A percentile compares a stretch with the other conserved stretches of the same genome.
phyloP scores from a whole-genome alignment of 1,140 invertebrate species.

The Diabrotica virgifera region DNA sequence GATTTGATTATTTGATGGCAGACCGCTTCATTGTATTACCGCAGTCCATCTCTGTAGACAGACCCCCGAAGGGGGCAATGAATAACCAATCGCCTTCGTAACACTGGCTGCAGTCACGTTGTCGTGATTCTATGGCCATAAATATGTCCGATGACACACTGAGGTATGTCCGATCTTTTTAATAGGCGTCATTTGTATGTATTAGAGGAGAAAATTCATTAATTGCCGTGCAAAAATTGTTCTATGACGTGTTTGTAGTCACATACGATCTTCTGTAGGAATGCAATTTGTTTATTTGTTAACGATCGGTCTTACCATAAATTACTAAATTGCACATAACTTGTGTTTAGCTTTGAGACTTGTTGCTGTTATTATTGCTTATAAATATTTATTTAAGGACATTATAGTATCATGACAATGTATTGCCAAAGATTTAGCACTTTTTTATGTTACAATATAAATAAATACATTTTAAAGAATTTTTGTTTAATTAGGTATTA shows the following conservation, averaged over 20 bases:
- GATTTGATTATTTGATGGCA: too few species aligned
- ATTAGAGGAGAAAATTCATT: neutral
- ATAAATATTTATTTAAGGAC: too few species aligned
- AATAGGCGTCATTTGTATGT: slow-evolving; percentile 2
- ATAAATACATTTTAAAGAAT: too few species aligned
- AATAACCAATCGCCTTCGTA: neutral
- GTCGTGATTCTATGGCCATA: neutral
- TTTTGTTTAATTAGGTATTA: too few species aligned
- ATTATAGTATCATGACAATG: too few species aligned
- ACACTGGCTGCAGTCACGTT: neutral
- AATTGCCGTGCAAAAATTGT: neutral
- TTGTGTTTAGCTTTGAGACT: too few species aligned
- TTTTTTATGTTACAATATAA: too few species aligned
- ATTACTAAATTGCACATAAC: too few species aligned
- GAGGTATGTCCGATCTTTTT: neutral
- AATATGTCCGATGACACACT: slow-evolving; percentile 1
- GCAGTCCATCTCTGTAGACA: neutral
- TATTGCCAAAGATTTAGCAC: too few species aligned
- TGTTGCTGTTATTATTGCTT: too few species aligned
- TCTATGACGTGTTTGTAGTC: neutral
- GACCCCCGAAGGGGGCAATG: neutral
- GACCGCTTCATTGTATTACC: too few species aligned
- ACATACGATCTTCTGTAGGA: neutral
- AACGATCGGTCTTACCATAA: too few species aligned
- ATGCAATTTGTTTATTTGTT: neutral